phyloP scores from a whole-genome alignment of 1,140 invertebrate genomes.

The Drosophila asahinai region DNA sequence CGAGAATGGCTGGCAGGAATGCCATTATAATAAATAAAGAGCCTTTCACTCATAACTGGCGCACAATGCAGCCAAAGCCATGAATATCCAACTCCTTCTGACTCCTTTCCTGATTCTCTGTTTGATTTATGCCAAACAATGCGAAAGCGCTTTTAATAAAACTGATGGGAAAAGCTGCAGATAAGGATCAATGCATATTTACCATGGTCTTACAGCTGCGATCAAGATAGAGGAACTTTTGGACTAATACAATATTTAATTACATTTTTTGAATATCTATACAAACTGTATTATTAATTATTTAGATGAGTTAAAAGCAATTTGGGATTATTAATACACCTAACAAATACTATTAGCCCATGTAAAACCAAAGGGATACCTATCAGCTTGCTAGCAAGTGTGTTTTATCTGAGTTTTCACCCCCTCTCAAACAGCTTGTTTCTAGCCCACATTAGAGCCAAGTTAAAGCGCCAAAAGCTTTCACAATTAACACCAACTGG shows the following conservation, averaged over 20 bases:
- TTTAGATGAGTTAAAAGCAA: background rate
- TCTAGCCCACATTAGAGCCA: slow-evolving; percentile 13
- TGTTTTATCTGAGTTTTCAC: background rate
- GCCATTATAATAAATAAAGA: slow-evolving; percentile 81
- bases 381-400: background rate
- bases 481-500: slow-evolving; percentile 75
- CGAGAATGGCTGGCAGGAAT: slow-evolving; percentile 57
- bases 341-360: too few species aligned
- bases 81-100: slow-evolving; percentile 53
- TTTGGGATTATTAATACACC: background rate
- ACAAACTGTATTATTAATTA: background rate
- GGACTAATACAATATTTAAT: background rate
- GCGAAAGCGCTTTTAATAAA: slow-evolving; percentile 67
- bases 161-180: slow-evolving; percentile 52
- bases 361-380: background rate
- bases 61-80: slow-evolving; percentile 70
- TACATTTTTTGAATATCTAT: background rate
- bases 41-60: slow-evolving; percentile 78
- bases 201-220: background rate
- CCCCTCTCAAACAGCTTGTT: slow-evolving; percentile 4
- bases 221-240: background rate
- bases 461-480: slow-evolving; percentile 36
- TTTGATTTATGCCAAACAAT: slow-evolving; percentile 71
- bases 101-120: slow-evolving; percentile 29
- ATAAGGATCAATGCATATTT: slow-evolving; percentile 57